A percentile compares a stretch with the other conserved stretches of the same genome.
Evolutionary conservation across 2,113 vertebrate species (phyloP).

Genomic region (Cranoglanis bouderius): DNA sequence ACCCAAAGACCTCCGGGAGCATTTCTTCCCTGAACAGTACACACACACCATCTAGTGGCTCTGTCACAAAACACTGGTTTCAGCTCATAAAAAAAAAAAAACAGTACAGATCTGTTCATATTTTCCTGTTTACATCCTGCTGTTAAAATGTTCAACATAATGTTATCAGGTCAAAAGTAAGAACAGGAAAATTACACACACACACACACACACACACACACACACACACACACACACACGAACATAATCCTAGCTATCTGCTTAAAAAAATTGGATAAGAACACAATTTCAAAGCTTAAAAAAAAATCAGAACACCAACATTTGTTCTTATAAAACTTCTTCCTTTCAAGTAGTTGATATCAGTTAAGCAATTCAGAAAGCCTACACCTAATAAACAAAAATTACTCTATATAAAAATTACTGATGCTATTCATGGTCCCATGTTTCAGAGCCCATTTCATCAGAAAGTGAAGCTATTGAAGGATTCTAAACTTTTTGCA

Average conservation of each 20-base stretch:
- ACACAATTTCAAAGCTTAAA: background rate
- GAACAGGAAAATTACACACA: background rate
- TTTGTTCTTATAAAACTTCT: background rate
- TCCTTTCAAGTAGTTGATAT: background rate
- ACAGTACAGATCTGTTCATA: background rate
- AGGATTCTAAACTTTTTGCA: too few relatives aligned
- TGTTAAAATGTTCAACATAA: background rate
- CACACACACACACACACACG: too few relatives aligned
- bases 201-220: too few relatives aligned
- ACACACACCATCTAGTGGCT: slow-evolving; percentile 46
- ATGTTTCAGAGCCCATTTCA: background rate
- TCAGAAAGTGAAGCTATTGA: background rate
- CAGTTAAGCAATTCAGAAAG: background rate
- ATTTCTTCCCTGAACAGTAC: background rate
- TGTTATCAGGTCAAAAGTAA: background rate
- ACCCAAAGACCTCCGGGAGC: slow-evolving; percentile 43
- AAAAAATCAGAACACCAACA: background rate
- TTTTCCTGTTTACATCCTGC: background rate
- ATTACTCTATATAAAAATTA: background rate
- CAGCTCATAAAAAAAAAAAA: background rate
- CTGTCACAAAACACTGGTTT: slow-evolving; percentile 6
- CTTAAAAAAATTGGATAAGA: background rate
- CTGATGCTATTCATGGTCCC: background rate
- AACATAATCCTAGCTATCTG: too few relatives aligned
- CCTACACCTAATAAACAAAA: background rate